Evolutionary conservation across 2,797 vertebrate species (phyloP), one percentile per base, ranked within the genome.

Genomic region (Macroramphosus scolopax): DNA sequence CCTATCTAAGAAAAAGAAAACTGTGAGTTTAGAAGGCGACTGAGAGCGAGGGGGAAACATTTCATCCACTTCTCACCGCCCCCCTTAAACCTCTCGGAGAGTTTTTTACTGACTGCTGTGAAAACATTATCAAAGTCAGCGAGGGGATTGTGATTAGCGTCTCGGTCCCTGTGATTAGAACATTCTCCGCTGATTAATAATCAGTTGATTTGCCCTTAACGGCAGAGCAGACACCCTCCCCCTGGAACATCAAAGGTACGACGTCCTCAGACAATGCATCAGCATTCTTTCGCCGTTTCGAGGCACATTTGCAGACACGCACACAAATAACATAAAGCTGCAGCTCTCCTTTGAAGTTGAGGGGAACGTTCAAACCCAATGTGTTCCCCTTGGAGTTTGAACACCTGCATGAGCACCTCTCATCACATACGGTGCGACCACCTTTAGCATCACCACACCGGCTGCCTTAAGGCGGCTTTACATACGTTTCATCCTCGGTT

Each of bases 151-250:
- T 65, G 51, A 68, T 73, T 71, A 73, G 30, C 8, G 14, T 54
- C 69, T 60, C 13, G 2, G 49, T 59, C 53, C 18, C 16, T 59
- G 61, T 66, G 63, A 78, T 76, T 68, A 51, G n/a, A 63, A 57
- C 51, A 32, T 65, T 79, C 41, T 24, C n/a, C n/a, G 37, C 29
- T 72, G 59, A 86, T 81, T 77, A 71, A 69, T 71, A 78, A 72
- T 77, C 60, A 63, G 62, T 2, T 58, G 59, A 67, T 73, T 77
- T 65, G 59, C 46, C 68, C 68, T 77, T 64, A 61, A 54, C 35
- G 1, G 3, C 31, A 51, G 32, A 56, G 32, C 36, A 48, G 58
- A 43, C 56, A 20, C 33, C 6, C 40, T 44, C 26, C 41, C 38
- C 20, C 13, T n/a, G 33, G 30, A 53, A 52, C 57, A 60, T 78